Percentiles rank a stretch among this genome's conserved stretches.
phyloP scores from a whole-genome alignment of 1,140 invertebrate genomes.

The Leptinotarsa defecta region DNA sequence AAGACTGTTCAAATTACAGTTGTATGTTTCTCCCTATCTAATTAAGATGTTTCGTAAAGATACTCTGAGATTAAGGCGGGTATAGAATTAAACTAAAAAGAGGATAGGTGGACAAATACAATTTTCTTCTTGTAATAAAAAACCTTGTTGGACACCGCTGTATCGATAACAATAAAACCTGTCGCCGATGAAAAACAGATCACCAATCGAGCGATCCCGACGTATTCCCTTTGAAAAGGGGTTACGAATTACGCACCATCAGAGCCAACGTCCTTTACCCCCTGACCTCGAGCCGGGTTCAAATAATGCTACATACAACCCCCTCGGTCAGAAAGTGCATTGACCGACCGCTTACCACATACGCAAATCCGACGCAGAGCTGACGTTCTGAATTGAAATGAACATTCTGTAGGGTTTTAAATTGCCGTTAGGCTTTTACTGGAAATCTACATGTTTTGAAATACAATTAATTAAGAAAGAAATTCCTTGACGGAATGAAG shows the following conservation, averaged over 20 bases:
- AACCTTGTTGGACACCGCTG: neutral
- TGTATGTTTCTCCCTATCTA: too few relatives aligned
- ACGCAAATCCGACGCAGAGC: neutral
- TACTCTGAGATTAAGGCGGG: too few relatives aligned
- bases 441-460: neutral
- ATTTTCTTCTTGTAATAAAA: too few relatives aligned
- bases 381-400: neutral
- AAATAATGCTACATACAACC: neutral
- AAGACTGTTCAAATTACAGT: too few relatives aligned
- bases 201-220: neutral
- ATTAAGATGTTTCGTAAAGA: too few relatives aligned
- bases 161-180: neutral
- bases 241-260: slow-evolving; percentile 9
- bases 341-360: slow-evolving; percentile 13
- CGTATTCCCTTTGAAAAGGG: slow-evolving; percentile 10
- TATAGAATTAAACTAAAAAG: too few relatives aligned
- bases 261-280: slow-evolving; percentile 36
- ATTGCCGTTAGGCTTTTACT: neutral
- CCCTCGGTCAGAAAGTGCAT: neutral
- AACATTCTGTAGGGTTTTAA: neutral
- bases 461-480: too few relatives aligned
- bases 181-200: neutral
- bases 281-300: slow-evolving; percentile 25
- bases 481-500: too few relatives aligned
- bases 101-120: too few relatives aligned